Base-by-base conservation (phyloP, 2,797 vertebrate genomes). In the Esox lucius region DNA sequence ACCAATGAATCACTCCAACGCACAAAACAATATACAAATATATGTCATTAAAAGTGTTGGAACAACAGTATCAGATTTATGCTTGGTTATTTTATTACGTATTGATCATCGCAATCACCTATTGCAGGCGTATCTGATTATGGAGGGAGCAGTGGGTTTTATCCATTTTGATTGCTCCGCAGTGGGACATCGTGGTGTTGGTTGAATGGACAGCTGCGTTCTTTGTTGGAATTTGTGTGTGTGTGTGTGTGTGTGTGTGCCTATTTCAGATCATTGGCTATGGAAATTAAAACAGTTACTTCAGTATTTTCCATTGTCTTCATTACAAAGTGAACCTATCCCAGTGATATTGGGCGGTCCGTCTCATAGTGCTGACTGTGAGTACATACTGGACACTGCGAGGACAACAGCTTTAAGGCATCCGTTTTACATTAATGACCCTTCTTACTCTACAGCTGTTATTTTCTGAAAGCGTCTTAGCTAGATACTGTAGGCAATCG, bases 41-140 rank as follows among this genome's bases (percentile, higher is more conserved):
- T 90, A 84, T 88, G 91, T 91, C 92, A 91, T 92, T 92, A 93
- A 93, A 94, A 93, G 80, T 92, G 90, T 93, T 91, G 86, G 85
- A 91, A 93, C 91, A 93, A 92, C 92, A 93, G 89, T 89, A 91
- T 93, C 85, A 92, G 90, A 93, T 92, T 93, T 89, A 91, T 92
- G 90, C 90, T 89, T 84, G 84, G 89, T 91, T 92, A 90, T 91
- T 91, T 90, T 91, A 92, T 92, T 91, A 92, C 91, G 84, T 90
- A 93, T 93, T 92, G 91, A 92, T 93, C 91, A 91, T 88, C 89
- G 90, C 90, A 89, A 91, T 87, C 89, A 90, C 89, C 90, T 86
- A 90, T 91, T 87, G 87, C 86, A 81, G 87, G 85, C 88, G 84
- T 90, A 87, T 91, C 90, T 92, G 89, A 92, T 91, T 90, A 84